Evolutionary conservation across 2,888 invertebrate genomes (phyloP), one percentile per base, ranked within the genome.

Genomic region (Synanthedon myopaeformis): DNA sequence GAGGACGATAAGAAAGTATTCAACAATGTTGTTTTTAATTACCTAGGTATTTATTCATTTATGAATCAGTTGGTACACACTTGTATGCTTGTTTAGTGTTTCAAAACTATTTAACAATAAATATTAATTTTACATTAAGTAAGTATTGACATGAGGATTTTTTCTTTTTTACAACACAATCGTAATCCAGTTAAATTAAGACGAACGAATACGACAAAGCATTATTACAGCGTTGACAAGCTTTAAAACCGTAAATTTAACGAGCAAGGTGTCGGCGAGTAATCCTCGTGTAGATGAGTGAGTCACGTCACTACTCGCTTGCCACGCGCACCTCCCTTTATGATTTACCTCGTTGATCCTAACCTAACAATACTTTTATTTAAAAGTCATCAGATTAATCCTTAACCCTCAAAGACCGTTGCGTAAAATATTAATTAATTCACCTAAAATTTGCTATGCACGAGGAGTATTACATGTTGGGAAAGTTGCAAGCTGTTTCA

Each of bases 201-300:
- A 73, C 65, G 70, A 76, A 68, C 66, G 69, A 66, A 69, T 71
- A 35, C 35, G 62, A 60, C 67, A 61, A 58, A 64, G 69, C 63
- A 71, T 75, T 75, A 79, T 71, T 67, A 73, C 69, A 65, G 72
- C 77, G 83, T 72, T 82, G 85, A 85, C 86, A 84, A 71, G 74
- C 79, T 72, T 70, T 78, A 69, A 69, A 71, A 69, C 61, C 64
- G 71, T 72, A 73, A 76, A 75, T 73, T 70, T 65, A 72, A 65
- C 65, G 62, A 66, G 71, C 78, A 82, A 84, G 82, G 83, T 84
- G 82, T 73, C 62, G 65, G 10, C 60, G 58, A 53, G 64, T 87
- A 85, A 87, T 82, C 86, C 81, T 57, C 64, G 53, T 61, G 67
- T 63, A 66, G 66, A 61, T 59, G 67, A 64, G 52, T 57, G 56